Base-by-base conservation (phyloP, 2,888 invertebrate genomes). In the Drosophila buzzatii region DNA sequence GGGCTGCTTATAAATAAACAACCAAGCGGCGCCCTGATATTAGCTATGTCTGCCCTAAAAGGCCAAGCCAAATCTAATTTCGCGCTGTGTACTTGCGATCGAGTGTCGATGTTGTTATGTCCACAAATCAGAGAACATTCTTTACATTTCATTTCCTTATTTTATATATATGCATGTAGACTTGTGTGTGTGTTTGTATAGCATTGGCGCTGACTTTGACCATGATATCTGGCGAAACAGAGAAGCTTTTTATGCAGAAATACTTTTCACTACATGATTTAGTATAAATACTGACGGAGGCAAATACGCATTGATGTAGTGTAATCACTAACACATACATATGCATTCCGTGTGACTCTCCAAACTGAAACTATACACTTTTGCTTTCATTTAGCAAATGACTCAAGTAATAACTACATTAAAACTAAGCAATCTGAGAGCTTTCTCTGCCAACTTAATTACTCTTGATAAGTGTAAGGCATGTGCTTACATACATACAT, bases 1-100 rank as follows among this genome's bases (percentile, higher is more conserved):
- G 53, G 14, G 14, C 23, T 37, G 53, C 20, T 20, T 65, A 64
- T 58, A 65, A 73, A 76, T 49, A 60, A 68, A 45, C 45, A 41
- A 27, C 42, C 37, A 59, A 76, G 52, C 61, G 63, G 31, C 53
- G 47, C 47, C 76, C 45, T 59, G 33, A 62, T 47, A 62, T 33
- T 31, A 14, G 16, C 7, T 9, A 10, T n/a, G 10, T 10, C 12
- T 37, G 41, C 37, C 65, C 20, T 9, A 31, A 16, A 39, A 35
- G 55, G 18, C 53, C 27, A 27, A 45, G 33, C 23, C 14, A 27
- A 12, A 45, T 23, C 23, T 33, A 20, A 18, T 45, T 66, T 53
- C 51, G 37, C n/a, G 14, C 37, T 14, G n/a, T 66, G 51, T 51
- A 64, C 5, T 33, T 3, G 47, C n/a, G 23, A 23, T 35, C 10